Evolutionary conservation across 2,888 invertebrate genomes (phyloP), one percentile per base, ranked within the genome.

Genomic region (Gasteruption jaculator): DNA sequence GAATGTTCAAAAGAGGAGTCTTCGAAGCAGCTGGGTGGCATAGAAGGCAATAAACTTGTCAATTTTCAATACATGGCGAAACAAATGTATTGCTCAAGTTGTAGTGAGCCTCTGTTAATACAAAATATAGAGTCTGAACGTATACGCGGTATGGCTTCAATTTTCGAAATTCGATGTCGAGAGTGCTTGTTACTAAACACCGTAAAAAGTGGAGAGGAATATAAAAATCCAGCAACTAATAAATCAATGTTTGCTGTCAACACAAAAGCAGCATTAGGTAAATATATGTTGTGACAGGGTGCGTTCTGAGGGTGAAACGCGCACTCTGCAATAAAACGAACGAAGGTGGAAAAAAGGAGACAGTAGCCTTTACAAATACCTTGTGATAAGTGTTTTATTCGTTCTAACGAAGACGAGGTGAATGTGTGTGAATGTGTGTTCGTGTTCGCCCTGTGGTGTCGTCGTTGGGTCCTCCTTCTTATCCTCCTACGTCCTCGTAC

Each of bases 241-340:
- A 40, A 19, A 29, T 14, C 10, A 12, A 8, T 40, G 5, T 45
- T 45, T 38, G 34, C 29, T n/a, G 12, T 35, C 3, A 47, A 45
- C 39, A 27, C 36, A 5, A 44, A 44, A 36, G 22, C 33, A 12
- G 39, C 30, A 3, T 7, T 47, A 14, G 47, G 47, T 47, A 39
- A 33, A 19, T 30, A 37, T 19, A 12, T n/a, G n/a, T n/a, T n/a
- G n/a, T n/a, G n/a, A n/a, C n/a, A n/a, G n/a, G n/a, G n/a, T n/a
- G n/a, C n/a, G n/a, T n/a, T n/a, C n/a, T n/a, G n/a, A n/a, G n/a
- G n/a, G n/a, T n/a, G n/a, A n/a, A n/a, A n/a, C n/a, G n/a, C n/a
- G n/a, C n/a, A n/a, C n/a, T n/a, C n/a, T n/a, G n/a, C n/a, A n/a
- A n/a, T n/a, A n/a, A n/a, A n/a, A n/a, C n/a, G n/a, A n/a, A n/a